Percentiles rank a stretch among this genome's conserved stretches.
Evolutionary conservation across 2,113 vertebrate species (phyloP).

Genomic region (Nesospiza acunhae): DNA sequence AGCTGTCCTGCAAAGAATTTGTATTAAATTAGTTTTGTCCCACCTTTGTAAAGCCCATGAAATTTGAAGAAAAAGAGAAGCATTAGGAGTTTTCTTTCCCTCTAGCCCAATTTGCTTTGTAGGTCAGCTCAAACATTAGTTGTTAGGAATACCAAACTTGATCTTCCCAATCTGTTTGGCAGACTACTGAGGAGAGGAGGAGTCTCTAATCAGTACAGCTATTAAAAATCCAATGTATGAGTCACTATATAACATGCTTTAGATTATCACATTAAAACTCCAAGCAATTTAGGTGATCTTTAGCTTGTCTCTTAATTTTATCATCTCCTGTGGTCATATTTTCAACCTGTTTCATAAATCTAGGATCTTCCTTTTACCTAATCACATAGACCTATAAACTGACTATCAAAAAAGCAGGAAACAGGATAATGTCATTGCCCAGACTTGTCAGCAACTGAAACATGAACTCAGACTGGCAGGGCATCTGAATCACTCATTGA

Average conservation of each 20-base stretch:
- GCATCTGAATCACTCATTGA: not conserved
- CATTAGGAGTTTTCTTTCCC: not conserved
- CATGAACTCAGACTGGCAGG: too few species aligned
- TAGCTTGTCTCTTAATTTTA: not conserved
- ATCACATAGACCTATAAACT: not conserved
- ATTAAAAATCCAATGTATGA: not conserved
- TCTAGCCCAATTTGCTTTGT: not conserved
- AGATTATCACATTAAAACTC: not conserved
- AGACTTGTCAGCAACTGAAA: too few species aligned
- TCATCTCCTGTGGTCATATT: rapidly evolving
- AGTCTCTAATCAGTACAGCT: not conserved
- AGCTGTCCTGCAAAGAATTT: not conserved
- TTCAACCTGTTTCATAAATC: not conserved
- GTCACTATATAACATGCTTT: not conserved
- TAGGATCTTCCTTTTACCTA: not conserved
- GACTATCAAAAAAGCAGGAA: not conserved
- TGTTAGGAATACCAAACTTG: not conserved
- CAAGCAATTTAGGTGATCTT: not conserved
- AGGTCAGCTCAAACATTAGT: not conserved
- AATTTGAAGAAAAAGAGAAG: not conserved
- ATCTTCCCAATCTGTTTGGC: not conserved
- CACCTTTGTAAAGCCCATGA: not conserved
- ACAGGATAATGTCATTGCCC: not conserved
- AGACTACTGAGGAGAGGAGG: not conserved
- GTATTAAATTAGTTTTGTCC: not conserved